A percentile compares a stretch with the other conserved stretches of the same genome.
Evolutionary conservation across 2,888 invertebrate species (phyloP).

Genomic region (Dolichomitus sp.): DNA sequence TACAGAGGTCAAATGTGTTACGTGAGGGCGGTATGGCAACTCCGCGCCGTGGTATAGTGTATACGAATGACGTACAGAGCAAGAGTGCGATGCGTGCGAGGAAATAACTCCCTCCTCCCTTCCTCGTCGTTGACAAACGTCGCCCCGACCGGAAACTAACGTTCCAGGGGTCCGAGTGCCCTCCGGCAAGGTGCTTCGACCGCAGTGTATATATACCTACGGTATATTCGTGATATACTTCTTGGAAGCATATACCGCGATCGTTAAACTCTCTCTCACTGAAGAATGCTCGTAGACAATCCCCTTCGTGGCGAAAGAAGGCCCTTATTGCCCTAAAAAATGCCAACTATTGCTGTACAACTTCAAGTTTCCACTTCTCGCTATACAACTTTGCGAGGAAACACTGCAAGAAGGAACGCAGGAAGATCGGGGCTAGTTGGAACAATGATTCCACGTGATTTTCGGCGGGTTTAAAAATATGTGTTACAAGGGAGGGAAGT

Average conservation of each 20-base stretch:
- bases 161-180: conserved; percentile 60
- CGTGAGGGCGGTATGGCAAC: conserved; percentile 51
- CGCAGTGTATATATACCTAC: conserved; percentile 7
- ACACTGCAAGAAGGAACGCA: not conserved
- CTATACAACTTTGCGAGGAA: not conserved
- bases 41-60: conserved; percentile 11
- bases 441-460: not conserved
- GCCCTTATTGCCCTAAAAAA: conserved; percentile 28
- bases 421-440: not conserved
- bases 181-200: conserved; percentile 51
- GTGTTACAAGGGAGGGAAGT: too few relatives aligned
- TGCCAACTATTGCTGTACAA: conserved; percentile 17
- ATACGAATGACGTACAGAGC: conserved; percentile 22
- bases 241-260: not conserved
- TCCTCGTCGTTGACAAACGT: conserved; percentile 62
- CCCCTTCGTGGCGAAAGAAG: conserved; percentile 11
- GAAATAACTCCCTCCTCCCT: conserved; percentile 49
- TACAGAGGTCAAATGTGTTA: conserved; percentile 63
- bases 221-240: conserved; percentile 13
- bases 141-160: conserved; percentile 66
- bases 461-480: too few relatives aligned
- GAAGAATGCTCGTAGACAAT: conserved; percentile 12
- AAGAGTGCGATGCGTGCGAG: conserved; percentile 54
- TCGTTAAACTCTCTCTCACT: conserved; percentile 30
- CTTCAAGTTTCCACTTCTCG: not conserved